Evolutionary conservation across 2,797 vertebrate genomes (phyloP).

Genomic region (Zenarchopterus dispar): DNA sequence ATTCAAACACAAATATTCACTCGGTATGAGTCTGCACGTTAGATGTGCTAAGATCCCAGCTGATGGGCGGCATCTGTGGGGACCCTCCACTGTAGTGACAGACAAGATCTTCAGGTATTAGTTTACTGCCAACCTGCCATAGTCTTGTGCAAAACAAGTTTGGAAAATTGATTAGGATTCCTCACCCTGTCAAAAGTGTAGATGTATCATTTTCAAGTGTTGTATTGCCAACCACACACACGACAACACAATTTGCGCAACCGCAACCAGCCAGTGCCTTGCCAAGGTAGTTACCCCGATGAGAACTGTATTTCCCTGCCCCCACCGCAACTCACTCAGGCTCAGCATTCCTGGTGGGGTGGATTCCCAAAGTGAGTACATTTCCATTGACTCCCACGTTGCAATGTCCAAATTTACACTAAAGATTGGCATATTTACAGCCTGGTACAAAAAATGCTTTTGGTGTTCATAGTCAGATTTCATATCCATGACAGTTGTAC

Average conservation of each 20-base stretch:
- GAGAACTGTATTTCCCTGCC: no score
- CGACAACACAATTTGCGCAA: neutral
- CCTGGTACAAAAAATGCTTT: no score
- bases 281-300: no score
- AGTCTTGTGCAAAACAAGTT: conserved; percentile 36
- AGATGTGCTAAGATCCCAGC: conserved; percentile 44
- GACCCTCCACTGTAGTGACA: conserved; percentile 54
- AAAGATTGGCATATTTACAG: no score
- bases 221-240: neutral
- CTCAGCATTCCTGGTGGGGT: no score
- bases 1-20: conserved; percentile 12
- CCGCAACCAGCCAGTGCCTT: no score
- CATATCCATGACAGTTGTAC: no score
- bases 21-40: conserved; percentile 43
- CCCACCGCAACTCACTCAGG: no score
- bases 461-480: no score
- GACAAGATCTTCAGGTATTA: conserved; percentile 59
- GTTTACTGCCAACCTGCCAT: conserved; percentile 57
- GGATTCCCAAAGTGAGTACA: no score
- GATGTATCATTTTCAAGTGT: neutral
- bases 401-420: no score
- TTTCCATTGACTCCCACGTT: no score
- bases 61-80: conserved; percentile 57
- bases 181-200: neutral
- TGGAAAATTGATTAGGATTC: neutral